Evolutionary conservation across 1,140 invertebrate genomes (phyloP).

Genomic region (Rhagoletis zephyria): DNA sequence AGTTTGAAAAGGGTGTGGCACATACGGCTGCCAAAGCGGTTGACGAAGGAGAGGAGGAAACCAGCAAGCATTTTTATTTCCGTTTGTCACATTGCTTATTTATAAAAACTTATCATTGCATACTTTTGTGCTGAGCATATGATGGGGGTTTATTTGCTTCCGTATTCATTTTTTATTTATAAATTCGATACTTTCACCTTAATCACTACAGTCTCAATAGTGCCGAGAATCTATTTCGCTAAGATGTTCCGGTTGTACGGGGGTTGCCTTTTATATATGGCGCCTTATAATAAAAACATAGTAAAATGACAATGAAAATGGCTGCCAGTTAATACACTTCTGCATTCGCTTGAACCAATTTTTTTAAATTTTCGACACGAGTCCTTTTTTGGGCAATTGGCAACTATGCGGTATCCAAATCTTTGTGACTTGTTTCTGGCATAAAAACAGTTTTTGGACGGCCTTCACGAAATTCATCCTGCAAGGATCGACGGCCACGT

Average conservation of each 20-base stretch:
- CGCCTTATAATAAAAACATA: too few species aligned
- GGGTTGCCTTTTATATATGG: too few species aligned
- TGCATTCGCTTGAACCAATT: too few species aligned
- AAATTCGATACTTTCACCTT: not conserved
- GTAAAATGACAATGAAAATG: too few species aligned
- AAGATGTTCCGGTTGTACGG: too few species aligned
- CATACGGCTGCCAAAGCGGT: not conserved
- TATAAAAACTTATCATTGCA: not conserved
- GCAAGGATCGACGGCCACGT: not conserved
- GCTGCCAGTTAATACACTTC: too few species aligned
- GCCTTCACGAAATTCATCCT: not conserved
- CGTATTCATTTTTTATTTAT: not conserved
- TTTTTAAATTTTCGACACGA: too few species aligned
- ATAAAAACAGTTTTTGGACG: not conserved
- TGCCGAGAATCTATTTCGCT: not conserved
- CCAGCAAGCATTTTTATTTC: not conserved
- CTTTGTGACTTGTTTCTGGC: too few species aligned
- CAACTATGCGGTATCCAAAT: too few species aligned
- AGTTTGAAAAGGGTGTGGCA: not conserved
- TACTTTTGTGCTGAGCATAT: not conserved
- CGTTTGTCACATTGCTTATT: not conserved
- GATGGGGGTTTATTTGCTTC: too few species aligned
- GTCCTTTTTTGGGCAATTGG: too few species aligned
- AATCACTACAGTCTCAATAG: not conserved
- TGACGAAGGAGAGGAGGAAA: too few species aligned